Evolutionary conservation across 2,113 vertebrate genomes (phyloP).

Genomic region (Engystomops pustulosus): DNA sequence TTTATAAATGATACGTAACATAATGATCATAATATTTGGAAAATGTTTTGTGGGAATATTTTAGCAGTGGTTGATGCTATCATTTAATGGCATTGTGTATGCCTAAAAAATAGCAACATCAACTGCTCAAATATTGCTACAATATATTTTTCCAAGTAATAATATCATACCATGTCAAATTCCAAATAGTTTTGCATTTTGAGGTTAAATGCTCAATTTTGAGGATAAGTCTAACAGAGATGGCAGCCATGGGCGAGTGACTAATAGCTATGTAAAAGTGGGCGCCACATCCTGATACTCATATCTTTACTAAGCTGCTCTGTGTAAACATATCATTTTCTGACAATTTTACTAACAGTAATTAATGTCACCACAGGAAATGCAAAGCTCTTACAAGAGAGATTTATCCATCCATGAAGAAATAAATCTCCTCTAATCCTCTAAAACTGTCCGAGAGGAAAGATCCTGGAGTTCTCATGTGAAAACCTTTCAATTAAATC

Average conservation of each 20-base stretch:
- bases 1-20: no score
- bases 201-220: neutral
- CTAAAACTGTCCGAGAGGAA: slow-evolving; percentile 2
- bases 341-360: neutral
- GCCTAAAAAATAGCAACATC: no score
- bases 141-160: no score
- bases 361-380: neutral
- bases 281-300: neutral
- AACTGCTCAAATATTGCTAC: no score
- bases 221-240: no score
- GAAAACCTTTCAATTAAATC: neutral
- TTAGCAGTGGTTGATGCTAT: no score
- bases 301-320: neutral
- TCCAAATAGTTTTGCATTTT: no score
- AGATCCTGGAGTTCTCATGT: neutral
- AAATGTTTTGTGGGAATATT: no score
- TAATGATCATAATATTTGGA: no score
- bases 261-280: neutral
- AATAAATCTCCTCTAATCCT: slow-evolving; percentile 27
- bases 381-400: neutral
- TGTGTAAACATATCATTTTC: neutral
- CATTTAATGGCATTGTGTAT: no score
- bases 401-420: neutral
- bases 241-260: neutral
- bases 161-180: no score